Evolutionary conservation across 1,140 invertebrate genomes (phyloP), one percentile per base, ranked within the genome.

Genomic region (Penaeus indicus): DNA sequence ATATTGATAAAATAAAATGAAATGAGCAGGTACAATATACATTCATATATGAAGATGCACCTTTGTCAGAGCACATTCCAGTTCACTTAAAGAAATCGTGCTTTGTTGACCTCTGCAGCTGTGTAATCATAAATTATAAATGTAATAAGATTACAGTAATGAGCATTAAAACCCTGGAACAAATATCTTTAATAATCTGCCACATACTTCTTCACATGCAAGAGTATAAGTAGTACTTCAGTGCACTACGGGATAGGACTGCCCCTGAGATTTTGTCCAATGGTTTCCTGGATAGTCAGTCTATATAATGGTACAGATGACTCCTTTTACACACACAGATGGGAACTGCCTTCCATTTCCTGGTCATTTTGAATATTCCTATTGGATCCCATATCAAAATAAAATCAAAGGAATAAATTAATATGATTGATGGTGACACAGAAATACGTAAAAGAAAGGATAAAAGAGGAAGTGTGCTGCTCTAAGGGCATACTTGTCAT

Each of bases 161-260:
- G 82, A 84, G 82, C 82, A 84, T 67, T 47, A 64, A 84, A 64
- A 84, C 63, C 82, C 62, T 84, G 82, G 64, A 84, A 69, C 64
- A 64, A 84, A 84, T 47, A 54, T 69, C 42, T 54, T 38, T 25
- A 84, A 42, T 21, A 84, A 42, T 42, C 47, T 21, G 27, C 47
- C 42, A 32, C 38, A 21, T 42, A 84, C 38, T 84, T 38, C n/a
- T 47, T 47, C 16, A 54, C 82, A 84, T 64, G 64, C 25, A 22
- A 67, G 82, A 64, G 62, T 47, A 16, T 54, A 16, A 32, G 54
- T 54, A 54, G 54, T 54, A 54, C 54, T 54, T 54, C 16, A 8
- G 54, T 54, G 54, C 54, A 54, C 54, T 54, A 54, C 54, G 11
- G 54, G 54, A 54, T 54, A 54, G 54, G 54, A 54, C 54, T 54